Evolutionary conservation across 2,888 invertebrate species (phyloP).

Genomic region (Drosophila melanosoma): DNA sequence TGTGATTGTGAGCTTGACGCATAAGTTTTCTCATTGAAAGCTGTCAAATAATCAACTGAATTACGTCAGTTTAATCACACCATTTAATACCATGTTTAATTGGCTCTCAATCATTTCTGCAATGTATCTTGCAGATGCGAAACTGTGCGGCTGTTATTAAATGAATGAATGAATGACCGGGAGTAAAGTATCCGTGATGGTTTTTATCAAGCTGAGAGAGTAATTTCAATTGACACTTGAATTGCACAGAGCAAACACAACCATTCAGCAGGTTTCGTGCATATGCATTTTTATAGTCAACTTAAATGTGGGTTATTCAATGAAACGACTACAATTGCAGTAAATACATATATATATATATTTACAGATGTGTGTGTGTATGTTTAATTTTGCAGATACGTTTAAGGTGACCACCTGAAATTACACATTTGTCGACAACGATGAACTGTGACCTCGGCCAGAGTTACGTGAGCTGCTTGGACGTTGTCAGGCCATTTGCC

Average conservation of each 20-base stretch:
- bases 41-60: constrained; percentile 38
- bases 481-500: constrained; percentile 34
- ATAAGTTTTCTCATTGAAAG: constrained; percentile 43
- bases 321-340: constrained; percentile 4
- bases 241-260: constrained; percentile 19
- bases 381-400: neutral
- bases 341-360: neutral
- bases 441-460: constrained; percentile 47
- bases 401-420: constrained; percentile 30
- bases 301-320: constrained; percentile 1
- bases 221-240: constrained; percentile 23
- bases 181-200: constrained; percentile 19
- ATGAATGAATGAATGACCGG: constrained; percentile 40
- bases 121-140: constrained; percentile 24
- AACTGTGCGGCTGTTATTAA: constrained; percentile 31
- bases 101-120: constrained; percentile 56
- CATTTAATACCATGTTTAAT: constrained; percentile 56
- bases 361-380: neutral
- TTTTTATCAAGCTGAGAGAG: constrained; percentile 16
- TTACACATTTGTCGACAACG: constrained; percentile 44
- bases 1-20: constrained; percentile 8
- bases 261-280: constrained; percentile 5
- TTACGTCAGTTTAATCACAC: constrained; percentile 63
- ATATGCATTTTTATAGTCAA: constrained; percentile 1
- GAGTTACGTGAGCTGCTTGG: constrained; percentile 36